Conservation (phyloP, 2,888 invertebrate genomes). For the Cyrtodaria siliqua region DNA sequence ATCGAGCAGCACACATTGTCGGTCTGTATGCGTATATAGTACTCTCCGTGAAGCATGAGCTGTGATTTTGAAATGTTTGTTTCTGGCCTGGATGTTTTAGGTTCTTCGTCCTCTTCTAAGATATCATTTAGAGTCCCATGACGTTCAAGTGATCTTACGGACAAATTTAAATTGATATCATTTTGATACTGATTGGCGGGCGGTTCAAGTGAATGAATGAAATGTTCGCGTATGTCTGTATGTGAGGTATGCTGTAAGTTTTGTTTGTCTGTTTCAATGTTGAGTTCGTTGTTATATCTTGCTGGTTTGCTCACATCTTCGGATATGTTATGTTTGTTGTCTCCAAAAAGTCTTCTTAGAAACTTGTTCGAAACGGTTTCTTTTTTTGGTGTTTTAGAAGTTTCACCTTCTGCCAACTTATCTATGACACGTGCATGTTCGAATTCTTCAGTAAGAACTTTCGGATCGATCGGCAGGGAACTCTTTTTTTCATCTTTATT, state of each 20-base stretch:
- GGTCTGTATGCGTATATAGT: not conserved
- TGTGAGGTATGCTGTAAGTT: too few species aligned
- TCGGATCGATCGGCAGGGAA: too few species aligned
- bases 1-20: conserved; percentile 6
- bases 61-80: not conserved
- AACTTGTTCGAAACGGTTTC: not conserved
- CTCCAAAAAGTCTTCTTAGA: conserved; percentile 2
- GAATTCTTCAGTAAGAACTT: too few species aligned
- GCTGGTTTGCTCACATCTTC: too few species aligned
- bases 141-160: not conserved
- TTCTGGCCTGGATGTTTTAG: not conserved
- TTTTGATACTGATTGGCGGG: too few species aligned
- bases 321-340: not conserved
- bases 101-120: conserved; percentile 45
- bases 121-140: conserved; percentile 35
- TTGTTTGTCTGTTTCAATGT: too few species aligned
- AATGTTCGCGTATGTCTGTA: too few species aligned
- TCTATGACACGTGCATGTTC: too few species aligned
- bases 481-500: too few species aligned
- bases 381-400: not conserved
- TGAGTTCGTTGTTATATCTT: too few species aligned
- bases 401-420: not conserved
- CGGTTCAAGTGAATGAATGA: too few species aligned
- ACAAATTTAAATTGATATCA: too few species aligned
- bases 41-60: not conserved